phyloP scores from a whole-genome alignment of 2,797 vertebrate genomes.

The Linurgus olivaceus region DNA sequence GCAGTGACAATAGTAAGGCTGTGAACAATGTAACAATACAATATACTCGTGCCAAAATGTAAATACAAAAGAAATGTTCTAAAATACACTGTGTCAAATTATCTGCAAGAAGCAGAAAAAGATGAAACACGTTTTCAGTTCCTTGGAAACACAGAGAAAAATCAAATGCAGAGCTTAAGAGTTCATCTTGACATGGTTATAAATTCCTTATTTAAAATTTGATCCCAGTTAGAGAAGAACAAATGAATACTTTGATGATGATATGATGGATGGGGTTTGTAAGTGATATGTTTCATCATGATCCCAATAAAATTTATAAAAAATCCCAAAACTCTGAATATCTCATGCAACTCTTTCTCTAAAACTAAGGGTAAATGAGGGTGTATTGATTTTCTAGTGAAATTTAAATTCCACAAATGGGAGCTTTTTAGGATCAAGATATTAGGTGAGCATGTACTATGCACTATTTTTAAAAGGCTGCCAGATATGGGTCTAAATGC shows the following conservation, averaged over 20 bases:
- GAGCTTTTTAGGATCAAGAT: neutral
- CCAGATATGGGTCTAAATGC: neutral
- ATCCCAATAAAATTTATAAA: neutral
- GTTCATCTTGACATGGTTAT: neutral
- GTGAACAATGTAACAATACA: constrained; percentile 61
- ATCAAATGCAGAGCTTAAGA: neutral
- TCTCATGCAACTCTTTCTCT: neutral
- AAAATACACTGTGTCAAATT: constrained; percentile 62
- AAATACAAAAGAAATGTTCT: constrained; percentile 67
- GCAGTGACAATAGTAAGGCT: constrained; percentile 57
- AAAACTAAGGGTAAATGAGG: neutral
- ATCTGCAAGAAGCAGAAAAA: constrained; percentile 57
- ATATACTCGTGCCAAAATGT: constrained; percentile 57
- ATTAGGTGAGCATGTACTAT: neutral
- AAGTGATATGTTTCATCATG: neutral
- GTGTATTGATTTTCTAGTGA: neutral
- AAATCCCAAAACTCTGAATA: neutral
- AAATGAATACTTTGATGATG: neutral
- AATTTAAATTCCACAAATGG: neutral
- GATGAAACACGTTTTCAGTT: constrained; percentile 46
- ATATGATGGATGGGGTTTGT: neutral
- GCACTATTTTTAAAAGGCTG: neutral
- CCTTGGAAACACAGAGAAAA: constrained; percentile 48
- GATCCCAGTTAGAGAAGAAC: neutral
- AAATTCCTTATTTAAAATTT: neutral